Evolutionary conservation across 1,140 invertebrate species (phyloP).

Genomic region (Bemisia tabaci): DNA sequence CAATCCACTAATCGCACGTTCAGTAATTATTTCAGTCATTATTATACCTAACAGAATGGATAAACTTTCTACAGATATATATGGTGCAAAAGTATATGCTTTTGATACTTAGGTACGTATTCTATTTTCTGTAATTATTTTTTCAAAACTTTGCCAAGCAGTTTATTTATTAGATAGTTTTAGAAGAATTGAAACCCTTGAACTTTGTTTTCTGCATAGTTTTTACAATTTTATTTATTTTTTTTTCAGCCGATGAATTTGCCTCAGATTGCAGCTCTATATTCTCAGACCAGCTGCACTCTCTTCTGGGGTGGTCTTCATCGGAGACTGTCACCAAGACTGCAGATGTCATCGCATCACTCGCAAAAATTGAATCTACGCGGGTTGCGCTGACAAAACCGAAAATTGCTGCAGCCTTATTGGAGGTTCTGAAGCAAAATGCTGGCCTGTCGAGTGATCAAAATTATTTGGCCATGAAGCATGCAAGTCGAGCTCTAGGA

Average conservation of each 20-base stretch:
- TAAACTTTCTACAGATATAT: too few relatives aligned
- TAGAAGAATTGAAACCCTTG: not conserved
- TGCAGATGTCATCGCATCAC: constrained; percentile 52
- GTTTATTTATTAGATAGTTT: not conserved
- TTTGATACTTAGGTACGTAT: too few relatives aligned
- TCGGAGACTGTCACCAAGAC: constrained; percentile 22
- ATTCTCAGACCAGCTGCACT: constrained; percentile 10
- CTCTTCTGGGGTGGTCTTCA: constrained; percentile 14
- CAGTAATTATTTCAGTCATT: too few relatives aligned
- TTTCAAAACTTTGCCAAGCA: too few relatives aligned
- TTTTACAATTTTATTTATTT: not conserved
- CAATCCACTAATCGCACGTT: too few relatives aligned
- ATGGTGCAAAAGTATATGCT: too few relatives aligned
- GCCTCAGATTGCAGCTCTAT: not conserved
- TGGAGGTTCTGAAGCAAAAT: constrained; percentile 35
- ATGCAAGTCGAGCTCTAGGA: constrained; percentile 63
- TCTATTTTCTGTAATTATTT: too few relatives aligned
- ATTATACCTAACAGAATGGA: too few relatives aligned
- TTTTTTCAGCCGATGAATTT: not conserved
- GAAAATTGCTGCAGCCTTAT: constrained; percentile 40
- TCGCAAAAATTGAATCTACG: constrained; percentile 51
- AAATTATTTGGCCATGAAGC: constrained; percentile 43
- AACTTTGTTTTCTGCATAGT: not conserved
- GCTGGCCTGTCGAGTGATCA: constrained; percentile 26
- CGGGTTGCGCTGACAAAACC: constrained; percentile 45